These are phyloP conservation scores for Malacoraja senta DNA, from an alignment of 2,797 vertebrate species.

Conservation along the genomic window DNA sequence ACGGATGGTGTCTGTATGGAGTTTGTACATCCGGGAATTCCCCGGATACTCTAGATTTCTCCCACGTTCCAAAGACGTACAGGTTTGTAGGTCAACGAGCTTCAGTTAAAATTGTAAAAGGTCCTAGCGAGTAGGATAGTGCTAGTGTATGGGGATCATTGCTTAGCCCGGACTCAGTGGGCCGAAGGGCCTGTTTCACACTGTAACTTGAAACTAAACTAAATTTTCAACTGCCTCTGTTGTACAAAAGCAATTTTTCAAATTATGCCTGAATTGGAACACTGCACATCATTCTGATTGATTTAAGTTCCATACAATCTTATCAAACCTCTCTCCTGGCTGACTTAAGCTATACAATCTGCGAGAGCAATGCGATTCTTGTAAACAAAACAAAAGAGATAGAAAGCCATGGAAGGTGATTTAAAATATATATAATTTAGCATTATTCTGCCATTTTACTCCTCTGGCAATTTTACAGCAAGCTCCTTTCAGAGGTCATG, in stretches of 20 bases:
- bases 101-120: no score
- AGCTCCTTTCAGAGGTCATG: not conserved
- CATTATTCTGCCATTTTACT: not conserved
- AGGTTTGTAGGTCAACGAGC: no score
- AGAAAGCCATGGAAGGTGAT: not conserved
- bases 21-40: no score
- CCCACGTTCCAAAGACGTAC: no score
- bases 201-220: no score
- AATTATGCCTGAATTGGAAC: not conserved
- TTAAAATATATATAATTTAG: not conserved
- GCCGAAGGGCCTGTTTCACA: no score
- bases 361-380: not conserved
- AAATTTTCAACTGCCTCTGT: not conserved
- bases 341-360: not conserved
- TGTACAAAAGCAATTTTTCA: not conserved
- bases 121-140: no score
- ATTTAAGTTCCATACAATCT: not conserved
- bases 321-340: not conserved
- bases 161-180: no score
- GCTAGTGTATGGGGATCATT: no score
- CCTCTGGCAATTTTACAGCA: not conserved
- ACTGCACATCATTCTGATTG: not conserved
- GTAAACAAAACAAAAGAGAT: not conserved
- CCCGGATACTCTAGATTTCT: no score
- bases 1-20: no score